These are phyloP conservation scores for Heliangelus exortis DNA, from an alignment of 2,797 vertebrate species.

Conservation along the genomic window DNA sequence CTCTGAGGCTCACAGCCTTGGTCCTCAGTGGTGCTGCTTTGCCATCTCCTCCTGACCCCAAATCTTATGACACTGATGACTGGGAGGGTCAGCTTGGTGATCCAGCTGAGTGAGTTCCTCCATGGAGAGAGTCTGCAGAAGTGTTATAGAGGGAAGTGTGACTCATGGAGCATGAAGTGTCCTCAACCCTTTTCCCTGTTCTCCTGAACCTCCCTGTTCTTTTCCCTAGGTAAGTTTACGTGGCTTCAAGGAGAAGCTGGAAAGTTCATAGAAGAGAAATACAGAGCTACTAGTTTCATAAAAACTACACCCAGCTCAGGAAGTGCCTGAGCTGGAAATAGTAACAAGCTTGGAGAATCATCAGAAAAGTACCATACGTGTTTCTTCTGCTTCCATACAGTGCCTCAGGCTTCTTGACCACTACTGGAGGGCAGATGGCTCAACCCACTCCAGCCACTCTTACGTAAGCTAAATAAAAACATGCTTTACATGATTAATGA, in stretches of 20 bases:
- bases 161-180: not conserved
- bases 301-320: not conserved
- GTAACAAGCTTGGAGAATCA: not conserved
- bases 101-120: not conserved
- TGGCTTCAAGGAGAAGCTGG: not conserved
- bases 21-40: not conserved
- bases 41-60: not conserved
- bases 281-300: not conserved
- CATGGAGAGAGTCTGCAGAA: not conserved
- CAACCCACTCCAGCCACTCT: not conserved
- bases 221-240: not conserved
- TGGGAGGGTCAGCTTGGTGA: not conserved
- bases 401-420: not conserved
- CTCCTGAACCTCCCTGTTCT: not conserved
- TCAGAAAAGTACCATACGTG: not conserved
- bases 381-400: not conserved
- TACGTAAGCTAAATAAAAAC: not conserved
- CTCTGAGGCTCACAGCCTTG: accelerated
- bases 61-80: too few relatives aligned
- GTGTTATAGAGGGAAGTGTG: not conserved
- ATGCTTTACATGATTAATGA: not conserved
- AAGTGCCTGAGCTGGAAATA: not conserved
- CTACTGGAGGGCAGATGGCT: not conserved
- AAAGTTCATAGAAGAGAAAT: not conserved
- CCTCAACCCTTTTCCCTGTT: not conserved